phyloP scores from a whole-genome alignment of 2,113 vertebrate genomes.

The Myotis brandtii region DNA sequence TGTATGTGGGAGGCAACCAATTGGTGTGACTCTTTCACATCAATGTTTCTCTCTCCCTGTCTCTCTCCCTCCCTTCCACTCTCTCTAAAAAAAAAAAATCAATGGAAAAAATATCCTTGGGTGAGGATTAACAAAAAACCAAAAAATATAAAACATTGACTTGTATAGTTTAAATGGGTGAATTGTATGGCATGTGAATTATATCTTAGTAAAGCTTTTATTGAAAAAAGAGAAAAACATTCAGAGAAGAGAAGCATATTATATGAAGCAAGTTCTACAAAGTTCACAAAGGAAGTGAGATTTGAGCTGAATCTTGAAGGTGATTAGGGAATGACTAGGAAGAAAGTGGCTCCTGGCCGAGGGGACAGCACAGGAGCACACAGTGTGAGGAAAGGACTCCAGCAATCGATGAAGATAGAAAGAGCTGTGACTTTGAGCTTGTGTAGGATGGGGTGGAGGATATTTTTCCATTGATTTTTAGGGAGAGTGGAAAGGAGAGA shows the following conservation, averaged over 20 bases:
- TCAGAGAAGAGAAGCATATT: neutral
- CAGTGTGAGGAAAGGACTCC: neutral
- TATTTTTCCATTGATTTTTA: neutral
- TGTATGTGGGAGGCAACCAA: too few relatives aligned
- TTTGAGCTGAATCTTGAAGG: neutral
- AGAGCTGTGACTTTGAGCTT: neutral
- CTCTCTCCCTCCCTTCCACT: too few relatives aligned
- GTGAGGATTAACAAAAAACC: too few relatives aligned
- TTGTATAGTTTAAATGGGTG: neutral
- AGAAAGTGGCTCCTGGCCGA: neutral
- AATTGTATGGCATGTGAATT: neutral
- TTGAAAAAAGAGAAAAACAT: neutral
- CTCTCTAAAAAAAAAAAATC: too few relatives aligned
- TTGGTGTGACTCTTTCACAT: too few relatives aligned
- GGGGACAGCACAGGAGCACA: neutral
- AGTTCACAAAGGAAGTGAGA: neutral
- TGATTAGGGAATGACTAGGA: neutral
- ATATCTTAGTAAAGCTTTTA: neutral
- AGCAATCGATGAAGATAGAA: accelerated
- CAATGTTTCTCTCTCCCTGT: too few relatives aligned
- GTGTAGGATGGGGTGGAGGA: neutral
- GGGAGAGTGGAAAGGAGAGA: neutral
- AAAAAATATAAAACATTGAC: neutral
- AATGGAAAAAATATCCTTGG: too few relatives aligned
- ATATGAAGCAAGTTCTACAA: neutral